Evolutionary conservation across 2,797 vertebrate genomes (phyloP).

Genomic region (Epinephelus awoara): DNA sequence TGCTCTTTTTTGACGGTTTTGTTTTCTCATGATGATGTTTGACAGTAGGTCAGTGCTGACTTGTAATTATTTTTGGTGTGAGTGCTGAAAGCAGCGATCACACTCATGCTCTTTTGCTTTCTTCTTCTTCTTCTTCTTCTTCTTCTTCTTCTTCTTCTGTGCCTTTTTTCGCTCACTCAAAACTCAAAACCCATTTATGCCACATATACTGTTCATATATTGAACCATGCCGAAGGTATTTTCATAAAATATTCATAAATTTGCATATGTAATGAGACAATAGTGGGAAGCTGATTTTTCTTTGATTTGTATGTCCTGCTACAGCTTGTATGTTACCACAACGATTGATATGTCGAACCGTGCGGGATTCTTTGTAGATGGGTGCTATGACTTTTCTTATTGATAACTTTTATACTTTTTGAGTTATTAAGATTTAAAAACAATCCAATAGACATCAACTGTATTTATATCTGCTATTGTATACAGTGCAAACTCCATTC

Average conservation of each 20-base stretch:
- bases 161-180: slow-evolving; percentile 64
- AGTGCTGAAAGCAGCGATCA: slow-evolving; percentile 32
- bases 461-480: slow-evolving; percentile 74
- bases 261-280: slow-evolving; percentile 63
- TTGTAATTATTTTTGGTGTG: slow-evolving; percentile 56
- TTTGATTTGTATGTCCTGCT: slow-evolving; percentile 53
- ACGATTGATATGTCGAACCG: slow-evolving; percentile 45
- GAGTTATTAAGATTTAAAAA: slow-evolving; percentile 70
- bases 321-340: slow-evolving; percentile 32
- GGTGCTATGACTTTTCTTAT: slow-evolving; percentile 76
- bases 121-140: slow-evolving; percentile 31
- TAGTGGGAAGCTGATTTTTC: slow-evolving; percentile 46
- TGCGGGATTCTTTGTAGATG: slow-evolving; percentile 62
- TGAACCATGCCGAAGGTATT: slow-evolving; percentile 70
- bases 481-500: slow-evolving; percentile 52
- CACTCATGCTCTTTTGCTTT: slow-evolving; percentile 35
- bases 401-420: slow-evolving; percentile 78
- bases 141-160: slow-evolving; percentile 61
- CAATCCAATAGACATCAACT: slow-evolving; percentile 61
- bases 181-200: slow-evolving; percentile 58
- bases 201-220: slow-evolving; percentile 62
- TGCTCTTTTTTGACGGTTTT: slow-evolving; percentile 34
- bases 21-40: slow-evolving; percentile 33
- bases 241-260: slow-evolving; percentile 72
- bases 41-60: slow-evolving; percentile 72